Base-by-base conservation (phyloP, 2,888 invertebrate species). In the Neoascia interrupta region DNA sequence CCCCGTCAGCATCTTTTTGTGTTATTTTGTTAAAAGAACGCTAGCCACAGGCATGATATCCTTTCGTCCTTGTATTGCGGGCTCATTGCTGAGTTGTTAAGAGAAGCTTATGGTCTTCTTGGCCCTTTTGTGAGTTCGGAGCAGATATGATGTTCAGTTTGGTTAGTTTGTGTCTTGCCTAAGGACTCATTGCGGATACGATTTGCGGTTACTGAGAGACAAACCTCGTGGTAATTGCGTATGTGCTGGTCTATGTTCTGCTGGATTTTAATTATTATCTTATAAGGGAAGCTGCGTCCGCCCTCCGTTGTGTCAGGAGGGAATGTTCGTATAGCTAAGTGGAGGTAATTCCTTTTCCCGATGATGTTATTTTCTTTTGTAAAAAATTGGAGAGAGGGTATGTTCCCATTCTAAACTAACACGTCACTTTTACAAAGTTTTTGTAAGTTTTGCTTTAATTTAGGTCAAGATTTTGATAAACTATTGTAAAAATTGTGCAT, bases 11-110 rank as follows among this genome's bases (percentile, higher is more conserved):
- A 28, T 70, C 69, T 58, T 76, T 70, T 76, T 58, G 39, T 69
- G 51, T 58, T 70, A 34, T 70, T 64, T 54, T 64, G 45, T 19
- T 41, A 21, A 60, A 64, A 76, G 63, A 76, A 60, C 54, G 60
- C 47, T 43, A 13, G 72, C 72, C 72, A 58, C 60, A 45, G 64
- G 76, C 76, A 60, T 64, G 64, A 76, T 72, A 76, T 58, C 60
- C 64, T 54, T 64, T 72, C 43, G 26, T 76, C 49, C 64, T 60
- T 66, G 26, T 37, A 28, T 21, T 18, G 39, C 60, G 47, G 16
- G 41, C 60, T 36, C 43, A 31, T 41, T 58, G 34, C 21, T 60
- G 15, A 26, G 26, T 21, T 64, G 39, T 60, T n/a, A 36, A 54
- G 47, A 47, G 47, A 5, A 51, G 37, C 49, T 47, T 31, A n/a